Base-by-base conservation (phyloP, 1,140 invertebrate genomes). In the Heliconius hermathena region DNA sequence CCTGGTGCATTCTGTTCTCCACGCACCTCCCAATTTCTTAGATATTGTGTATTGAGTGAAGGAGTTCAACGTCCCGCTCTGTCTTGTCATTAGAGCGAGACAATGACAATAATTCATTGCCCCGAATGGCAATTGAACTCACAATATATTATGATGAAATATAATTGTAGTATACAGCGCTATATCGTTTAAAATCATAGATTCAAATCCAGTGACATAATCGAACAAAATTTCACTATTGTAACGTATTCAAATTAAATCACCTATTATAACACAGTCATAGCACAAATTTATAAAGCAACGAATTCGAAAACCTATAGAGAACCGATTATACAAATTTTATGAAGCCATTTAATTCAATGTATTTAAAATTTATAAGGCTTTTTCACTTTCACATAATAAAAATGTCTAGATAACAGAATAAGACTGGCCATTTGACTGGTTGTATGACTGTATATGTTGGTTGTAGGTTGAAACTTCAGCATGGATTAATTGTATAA, bases 281-380 rank as follows among this genome's bases (percentile, higher is more conserved):
- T 57, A 57, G 20, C 8, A n/a, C 1, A 60, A 22, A 26, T 60
- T 60, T 22, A 22, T 26, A 22, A 60, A 11, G 20, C 2, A 60
- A 20, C 54, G 3, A 9, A 18, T 16, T 29, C 26, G 26, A 66
- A 26, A 66, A 29, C 60, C 26, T 18, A 66, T 66, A 66, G 22
- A 29, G 1, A 26, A 29, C 11, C 22, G 60, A 66, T 29, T 66
- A 66, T 66, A 26, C 60, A 29, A 66, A 66, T 66, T 66, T 66
- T 66, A 29, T 66, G 60, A 66, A 66, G 60, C 60, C 60, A 66
- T 66, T 16, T 9, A 60, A 16, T 46, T 54, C 52, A 54, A 57
- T 57, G 20, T 57, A 66, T 16, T 66, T 66, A 29, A 66, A 26
- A 66, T 66, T 66, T 13, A 29, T 26, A 66, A 26, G 26, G 60